phyloP scores from a whole-genome alignment of 2,888 invertebrate species.

The Euzophera pinguis region DNA sequence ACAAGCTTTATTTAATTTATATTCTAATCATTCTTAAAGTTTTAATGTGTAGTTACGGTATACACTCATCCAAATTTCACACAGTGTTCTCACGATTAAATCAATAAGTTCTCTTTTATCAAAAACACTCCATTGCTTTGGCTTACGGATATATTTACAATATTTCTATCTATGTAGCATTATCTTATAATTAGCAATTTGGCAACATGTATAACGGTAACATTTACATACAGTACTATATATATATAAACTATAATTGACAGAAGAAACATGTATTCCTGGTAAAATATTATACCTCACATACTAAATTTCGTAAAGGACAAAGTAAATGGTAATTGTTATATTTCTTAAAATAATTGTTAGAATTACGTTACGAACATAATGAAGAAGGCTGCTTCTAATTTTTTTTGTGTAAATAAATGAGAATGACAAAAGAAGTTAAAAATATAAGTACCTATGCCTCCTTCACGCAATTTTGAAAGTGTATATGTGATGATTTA shows the following conservation, averaged over 20 bases:
- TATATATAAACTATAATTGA: conserved; percentile 67
- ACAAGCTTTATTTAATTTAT: conserved; percentile 75
- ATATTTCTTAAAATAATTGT: too few relatives aligned
- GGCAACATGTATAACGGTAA: conserved; percentile 71
- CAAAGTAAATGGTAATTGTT: background rate
- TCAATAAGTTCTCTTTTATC: conserved; percentile 54
- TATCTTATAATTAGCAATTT: conserved; percentile 68
- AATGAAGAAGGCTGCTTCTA: too few relatives aligned
- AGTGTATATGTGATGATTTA: too few relatives aligned
- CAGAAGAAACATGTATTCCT: conserved; percentile 51
- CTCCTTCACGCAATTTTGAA: too few relatives aligned
- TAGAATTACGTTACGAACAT: too few relatives aligned
- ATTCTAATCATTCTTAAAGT: conserved; percentile 58
- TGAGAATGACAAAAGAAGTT: too few relatives aligned
- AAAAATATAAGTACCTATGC: too few relatives aligned
- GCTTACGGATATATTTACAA: conserved; percentile 73
- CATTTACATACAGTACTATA: conserved; percentile 57
- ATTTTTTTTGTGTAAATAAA: too few relatives aligned
- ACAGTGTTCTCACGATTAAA: conserved; percentile 39
- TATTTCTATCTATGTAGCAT: conserved; percentile 60
- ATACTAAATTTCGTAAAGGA: background rate
- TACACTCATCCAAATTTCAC: conserved; percentile 43
- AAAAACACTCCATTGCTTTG: conserved; percentile 59
- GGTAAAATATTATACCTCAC: conserved; percentile 5
- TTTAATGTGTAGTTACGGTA: conserved; percentile 52